These are phyloP conservation scores for Neogobius melanostomus DNA, from an alignment of 2,113 vertebrate genomes.

Conservation along the genomic window DNA sequence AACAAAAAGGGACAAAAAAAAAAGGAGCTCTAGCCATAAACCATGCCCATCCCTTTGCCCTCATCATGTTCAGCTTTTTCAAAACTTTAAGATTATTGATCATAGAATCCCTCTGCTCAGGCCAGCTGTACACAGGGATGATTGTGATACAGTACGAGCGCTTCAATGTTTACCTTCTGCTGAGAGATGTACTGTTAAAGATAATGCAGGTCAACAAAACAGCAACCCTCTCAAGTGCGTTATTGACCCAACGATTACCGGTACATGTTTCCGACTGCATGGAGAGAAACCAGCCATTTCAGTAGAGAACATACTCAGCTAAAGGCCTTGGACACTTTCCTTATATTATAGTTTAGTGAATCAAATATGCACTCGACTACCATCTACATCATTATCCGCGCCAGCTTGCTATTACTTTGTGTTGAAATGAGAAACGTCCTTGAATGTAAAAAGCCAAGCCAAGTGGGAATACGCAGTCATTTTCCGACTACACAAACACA, in stretches of 20 bases:
- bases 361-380: neutral
- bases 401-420: neutral
- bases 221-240: neutral
- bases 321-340: neutral
- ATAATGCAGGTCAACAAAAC: neutral
- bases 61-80: no score
- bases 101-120: no score
- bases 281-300: neutral
- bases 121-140: no score
- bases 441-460: neutral
- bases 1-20: no score
- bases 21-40: no score
- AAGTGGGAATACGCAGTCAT: neutral
- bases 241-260: neutral
- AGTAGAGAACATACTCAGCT: neutral
- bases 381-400: neutral
- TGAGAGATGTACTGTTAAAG: neutral
- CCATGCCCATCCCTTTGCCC: no score
- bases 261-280: neutral
- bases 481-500: neutral
- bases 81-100: no score
- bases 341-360: slow-evolving; percentile 1
- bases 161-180: neutral
- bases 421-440: slow-evolving; percentile 10
- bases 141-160: no score